Base-by-base conservation (phyloP, 2,888 invertebrate genomes). In the Caenorhabditis sp. region DNA sequence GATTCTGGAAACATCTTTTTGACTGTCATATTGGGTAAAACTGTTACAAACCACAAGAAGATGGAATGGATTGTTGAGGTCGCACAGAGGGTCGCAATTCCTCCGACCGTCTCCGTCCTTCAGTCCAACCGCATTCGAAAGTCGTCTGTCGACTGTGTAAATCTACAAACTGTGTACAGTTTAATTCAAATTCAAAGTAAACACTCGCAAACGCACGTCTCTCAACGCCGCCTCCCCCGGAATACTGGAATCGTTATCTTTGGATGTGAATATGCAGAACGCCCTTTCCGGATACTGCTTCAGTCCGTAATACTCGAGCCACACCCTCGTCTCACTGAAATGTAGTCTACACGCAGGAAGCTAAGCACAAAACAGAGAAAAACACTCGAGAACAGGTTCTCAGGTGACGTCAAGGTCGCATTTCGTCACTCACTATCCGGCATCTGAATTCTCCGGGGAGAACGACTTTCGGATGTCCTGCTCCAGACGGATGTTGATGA, bases 391-490 rank as follows among this genome's bases (percentile, higher is more conserved):
- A 39, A 55, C 39, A 55, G 53, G 53, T 55, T 55, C 39, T 30
- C 24, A 35, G 22, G 20, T 37, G 55, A 55, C 55, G 24, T 55
- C 39, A 37, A 55, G 39, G 55, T 39, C 37, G 24, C 4, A 24
- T 13, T n/a, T 17, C 39, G 13, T 41, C 46, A 80, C 84, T 78
- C 26, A 87, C 87, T 80, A 78, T 53, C 82, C 78, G 26, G 86
- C 80, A 55, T 82, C 74, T 3, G 87, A 87, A 55, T 86, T 80
- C n/a, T 71, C 66, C 0, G 87, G 87, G 8, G 86, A 86, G 61
- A 87, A 87, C n/a, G 82, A 80, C 17, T 77, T 79, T 13, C 87
- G 66, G 50, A 87, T 87, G 56, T 87, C 87, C 20, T 81, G 80
- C 71, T 87, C 87, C 39, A 87, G 62, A 52, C 75, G 70, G 37